Percentiles rank a stretch among this genome's conserved stretches.
phyloP scores from a whole-genome alignment of 2,888 invertebrate genomes.

The Pycnomerus fuliginosus region DNA sequence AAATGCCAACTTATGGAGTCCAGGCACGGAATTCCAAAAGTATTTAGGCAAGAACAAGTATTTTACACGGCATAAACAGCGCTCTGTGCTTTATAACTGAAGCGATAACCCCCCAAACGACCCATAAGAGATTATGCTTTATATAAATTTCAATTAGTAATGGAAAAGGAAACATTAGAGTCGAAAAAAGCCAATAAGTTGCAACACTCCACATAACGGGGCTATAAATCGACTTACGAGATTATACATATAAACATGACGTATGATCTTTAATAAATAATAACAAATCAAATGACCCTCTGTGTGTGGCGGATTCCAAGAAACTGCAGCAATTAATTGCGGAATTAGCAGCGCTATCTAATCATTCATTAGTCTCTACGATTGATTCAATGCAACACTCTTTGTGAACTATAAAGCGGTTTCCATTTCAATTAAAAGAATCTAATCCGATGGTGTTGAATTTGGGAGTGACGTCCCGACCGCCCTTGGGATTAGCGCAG shows the following conservation, averaged over 20 bases:
- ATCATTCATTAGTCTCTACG: slow-evolving; percentile 21
- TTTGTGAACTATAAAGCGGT: slow-evolving; percentile 25
- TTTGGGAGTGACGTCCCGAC: slow-evolving; percentile 30
- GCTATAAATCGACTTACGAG: too few species aligned
- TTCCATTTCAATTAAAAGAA: slow-evolving; percentile 35
- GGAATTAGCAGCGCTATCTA: slow-evolving; percentile 36
- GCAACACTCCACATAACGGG: too few species aligned
- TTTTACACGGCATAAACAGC: slow-evolving; percentile 19
- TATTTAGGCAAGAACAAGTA: slow-evolving; percentile 17
- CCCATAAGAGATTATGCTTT: slow-evolving; percentile 11
- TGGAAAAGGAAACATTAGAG: slow-evolving; percentile 10
- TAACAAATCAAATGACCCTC: slow-evolving; percentile 9
- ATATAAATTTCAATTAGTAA: slow-evolving; percentile 23
- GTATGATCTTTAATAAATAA: slow-evolving; percentile 7
- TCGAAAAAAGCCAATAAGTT: slow-evolving; percentile 8
- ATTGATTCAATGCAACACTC: slow-evolving; percentile 15
- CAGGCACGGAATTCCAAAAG: slow-evolving; percentile 16
- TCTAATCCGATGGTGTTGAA: slow-evolving; percentile 36
- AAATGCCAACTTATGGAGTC: slow-evolving; percentile 12
- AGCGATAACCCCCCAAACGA: slow-evolving; percentile 18
- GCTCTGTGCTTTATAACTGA: too few species aligned
- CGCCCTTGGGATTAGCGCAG: slow-evolving; percentile 32
- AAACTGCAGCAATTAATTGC: slow-evolving; percentile 37
- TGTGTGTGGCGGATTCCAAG: slow-evolving; percentile 38
- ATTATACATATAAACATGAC: too few species aligned